These are phyloP conservation scores for Lanius ludovicianus DNA, from an alignment of 2,113 vertebrate genomes.

Conservation along the genomic window DNA sequence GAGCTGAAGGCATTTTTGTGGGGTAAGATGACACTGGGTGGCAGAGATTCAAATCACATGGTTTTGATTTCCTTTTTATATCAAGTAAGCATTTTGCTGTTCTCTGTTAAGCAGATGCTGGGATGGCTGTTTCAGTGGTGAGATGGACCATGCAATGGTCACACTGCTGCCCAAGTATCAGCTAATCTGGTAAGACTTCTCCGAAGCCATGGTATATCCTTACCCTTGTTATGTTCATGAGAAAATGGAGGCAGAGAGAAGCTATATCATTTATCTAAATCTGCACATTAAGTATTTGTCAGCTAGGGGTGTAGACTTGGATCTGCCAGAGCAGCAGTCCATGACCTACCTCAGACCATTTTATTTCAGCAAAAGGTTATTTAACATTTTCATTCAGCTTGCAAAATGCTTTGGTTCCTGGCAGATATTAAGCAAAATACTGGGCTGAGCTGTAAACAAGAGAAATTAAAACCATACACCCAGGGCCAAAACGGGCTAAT, in stretches of 20 bases:
- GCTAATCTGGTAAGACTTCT: neutral
- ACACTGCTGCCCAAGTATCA: neutral
- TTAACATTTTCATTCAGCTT: neutral
- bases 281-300: neutral
- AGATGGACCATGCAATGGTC: neutral
- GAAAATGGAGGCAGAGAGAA: slow-evolving; percentile 8
- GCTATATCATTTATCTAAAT: neutral
- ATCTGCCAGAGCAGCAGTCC: neutral
- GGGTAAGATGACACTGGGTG: neutral
- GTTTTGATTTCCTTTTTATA: neutral
- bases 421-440: neutral
- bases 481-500: neutral
- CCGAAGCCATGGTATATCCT: neutral
- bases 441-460: slow-evolving; percentile 3
- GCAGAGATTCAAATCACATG: neutral
- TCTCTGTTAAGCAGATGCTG: neutral
- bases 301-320: neutral
- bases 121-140: neutral
- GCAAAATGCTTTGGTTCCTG: slow-evolving; percentile 9
- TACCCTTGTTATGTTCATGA: neutral
- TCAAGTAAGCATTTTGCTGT: neutral
- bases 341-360: neutral
- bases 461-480: neutral
- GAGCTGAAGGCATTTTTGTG: neutral
- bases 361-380: neutral